Conservation (phyloP, 2,113 vertebrate genomes). For the Limanda limanda region DNA sequence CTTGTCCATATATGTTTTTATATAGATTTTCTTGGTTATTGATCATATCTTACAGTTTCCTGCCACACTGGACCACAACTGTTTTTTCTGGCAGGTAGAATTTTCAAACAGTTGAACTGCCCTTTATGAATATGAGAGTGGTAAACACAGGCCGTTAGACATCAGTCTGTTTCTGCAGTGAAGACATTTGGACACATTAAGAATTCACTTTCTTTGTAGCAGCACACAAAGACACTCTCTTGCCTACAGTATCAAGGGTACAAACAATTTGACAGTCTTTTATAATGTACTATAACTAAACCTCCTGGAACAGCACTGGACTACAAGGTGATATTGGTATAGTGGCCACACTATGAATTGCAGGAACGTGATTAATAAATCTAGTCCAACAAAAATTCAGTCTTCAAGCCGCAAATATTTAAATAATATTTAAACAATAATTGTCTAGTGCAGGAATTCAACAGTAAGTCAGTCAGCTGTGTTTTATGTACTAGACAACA, state of each 20-base stretch:
- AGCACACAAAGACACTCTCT: neutral
- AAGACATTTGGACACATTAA: neutral
- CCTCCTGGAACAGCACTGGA: neutral
- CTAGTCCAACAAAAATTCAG: neutral
- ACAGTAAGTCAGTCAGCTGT: too few species aligned
- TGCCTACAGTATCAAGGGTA: neutral
- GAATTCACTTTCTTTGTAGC: too few species aligned
- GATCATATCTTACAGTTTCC: neutral
- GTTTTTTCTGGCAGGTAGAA: constrained; percentile 3
- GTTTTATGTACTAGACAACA: too few species aligned
- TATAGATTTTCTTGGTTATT: too few species aligned
- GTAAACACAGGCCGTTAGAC: neutral
- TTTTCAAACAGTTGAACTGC: neutral
- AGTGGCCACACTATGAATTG: too few species aligned
- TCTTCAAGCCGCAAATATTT: neutral
- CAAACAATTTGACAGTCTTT: neutral
- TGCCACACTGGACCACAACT: constrained; percentile 6
- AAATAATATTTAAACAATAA: neutral
- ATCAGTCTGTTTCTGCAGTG: neutral
- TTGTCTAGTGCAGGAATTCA: too few species aligned
- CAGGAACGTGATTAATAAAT: too few species aligned
- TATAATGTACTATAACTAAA: neutral
- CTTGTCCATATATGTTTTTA: too few species aligned
- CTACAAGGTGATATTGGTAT: too few species aligned
- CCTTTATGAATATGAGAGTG: too few species aligned